Conservation (phyloP, 2,113 vertebrate species). For the Mohoua ochrocephala region DNA sequence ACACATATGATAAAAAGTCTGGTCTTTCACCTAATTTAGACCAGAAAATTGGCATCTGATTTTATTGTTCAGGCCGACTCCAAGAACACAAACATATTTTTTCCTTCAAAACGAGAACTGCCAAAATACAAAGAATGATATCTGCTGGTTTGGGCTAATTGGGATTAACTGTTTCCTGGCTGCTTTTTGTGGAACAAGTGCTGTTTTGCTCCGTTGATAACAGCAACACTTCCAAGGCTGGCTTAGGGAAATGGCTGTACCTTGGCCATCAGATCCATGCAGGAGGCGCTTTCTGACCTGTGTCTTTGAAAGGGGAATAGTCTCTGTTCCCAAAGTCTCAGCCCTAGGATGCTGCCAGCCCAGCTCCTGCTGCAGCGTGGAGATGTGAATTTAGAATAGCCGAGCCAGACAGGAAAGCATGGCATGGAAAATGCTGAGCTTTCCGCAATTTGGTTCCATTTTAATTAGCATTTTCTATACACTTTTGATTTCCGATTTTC, state of each 20-base stretch:
- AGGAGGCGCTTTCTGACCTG: neutral
- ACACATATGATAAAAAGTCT: slow-evolving; percentile 30
- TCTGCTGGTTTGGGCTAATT: slow-evolving; percentile 47
- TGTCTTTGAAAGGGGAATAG: neutral
- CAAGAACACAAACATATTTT: slow-evolving; percentile 63
- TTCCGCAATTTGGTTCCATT: neutral
- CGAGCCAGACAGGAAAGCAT: neutral
- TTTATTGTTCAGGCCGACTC: slow-evolving; percentile 57
- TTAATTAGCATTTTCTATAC: neutral
- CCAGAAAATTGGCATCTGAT: slow-evolving; percentile 63
- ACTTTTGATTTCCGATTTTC: neutral
- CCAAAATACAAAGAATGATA: slow-evolving; percentile 55
- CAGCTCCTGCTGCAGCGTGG: neutral
- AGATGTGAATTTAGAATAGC: neutral
- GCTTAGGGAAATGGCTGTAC: neutral
- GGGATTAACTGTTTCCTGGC: slow-evolving; percentile 37
- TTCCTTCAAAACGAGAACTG: slow-evolving; percentile 26
- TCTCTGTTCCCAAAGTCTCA: neutral
- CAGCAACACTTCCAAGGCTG: neutral
- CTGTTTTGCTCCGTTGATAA: neutral
- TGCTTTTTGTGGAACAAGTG: neutral
- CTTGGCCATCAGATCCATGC: neutral
- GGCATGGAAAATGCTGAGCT: neutral
- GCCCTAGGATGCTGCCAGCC: neutral
- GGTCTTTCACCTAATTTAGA: slow-evolving; percentile 65